A percentile compares a stretch with the other conserved stretches of the same genome.
phyloP scores from a whole-genome alignment of 2,113 vertebrate genomes.

The Lynx canadensis region DNA sequence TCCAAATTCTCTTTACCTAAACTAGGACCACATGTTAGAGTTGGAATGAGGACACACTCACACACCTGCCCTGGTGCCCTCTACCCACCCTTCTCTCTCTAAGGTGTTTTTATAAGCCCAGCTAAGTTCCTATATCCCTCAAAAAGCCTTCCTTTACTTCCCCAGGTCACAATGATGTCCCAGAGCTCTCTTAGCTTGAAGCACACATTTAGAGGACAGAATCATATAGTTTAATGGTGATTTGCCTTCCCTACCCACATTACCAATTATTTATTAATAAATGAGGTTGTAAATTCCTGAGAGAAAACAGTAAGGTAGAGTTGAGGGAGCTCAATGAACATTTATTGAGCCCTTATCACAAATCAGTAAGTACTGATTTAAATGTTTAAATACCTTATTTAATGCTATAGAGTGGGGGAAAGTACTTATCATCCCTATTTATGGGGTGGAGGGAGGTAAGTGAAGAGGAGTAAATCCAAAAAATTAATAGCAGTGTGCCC shows the following conservation, averaged over 20 bases:
- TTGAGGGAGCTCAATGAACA: not conserved
- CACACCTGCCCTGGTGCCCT: not conserved
- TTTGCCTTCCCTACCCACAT: not conserved
- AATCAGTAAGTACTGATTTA: not conserved
- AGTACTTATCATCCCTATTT: not conserved
- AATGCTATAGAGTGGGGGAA: not conserved
- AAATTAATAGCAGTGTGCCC: not conserved
- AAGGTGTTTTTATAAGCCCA: not conserved
- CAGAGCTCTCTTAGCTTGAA: not conserved
- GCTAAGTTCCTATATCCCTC: not conserved
- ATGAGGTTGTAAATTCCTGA: not conserved
- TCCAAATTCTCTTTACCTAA: slow-evolving; percentile 13
- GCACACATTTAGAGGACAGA: not conserved
- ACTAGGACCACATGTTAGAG: not conserved
- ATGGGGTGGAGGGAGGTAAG: not conserved
- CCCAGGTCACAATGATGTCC: not conserved
- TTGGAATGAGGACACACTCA: not conserved
- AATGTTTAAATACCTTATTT: slow-evolving; percentile 1
- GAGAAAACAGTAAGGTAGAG: not conserved
- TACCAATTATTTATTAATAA: slow-evolving; percentile 17
- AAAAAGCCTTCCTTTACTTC: not conserved
- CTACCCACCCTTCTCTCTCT: not conserved
- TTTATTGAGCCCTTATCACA: not conserved
- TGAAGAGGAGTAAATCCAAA: not conserved
- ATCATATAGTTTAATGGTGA: not conserved